Evolutionary conservation across 2,797 vertebrate genomes (phyloP), one percentile per base, ranked within the genome.

Genomic region (Eptatretus atami): DNA sequence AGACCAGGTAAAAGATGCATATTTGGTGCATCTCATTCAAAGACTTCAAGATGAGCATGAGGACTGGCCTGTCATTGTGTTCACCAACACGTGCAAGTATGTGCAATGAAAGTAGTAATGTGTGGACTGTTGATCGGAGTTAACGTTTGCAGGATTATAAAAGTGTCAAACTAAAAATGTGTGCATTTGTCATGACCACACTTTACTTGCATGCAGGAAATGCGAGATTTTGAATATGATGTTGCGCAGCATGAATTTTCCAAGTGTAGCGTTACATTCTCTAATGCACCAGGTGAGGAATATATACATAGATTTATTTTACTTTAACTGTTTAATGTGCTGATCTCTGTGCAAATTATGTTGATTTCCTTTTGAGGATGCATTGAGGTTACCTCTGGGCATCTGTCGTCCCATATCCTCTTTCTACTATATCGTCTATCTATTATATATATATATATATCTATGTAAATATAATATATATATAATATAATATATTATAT

Each of bases 11-110:
- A 98, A 92, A 69, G 92, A 98, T 0, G 83, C 92, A 0, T 80
- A 95, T 70, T 75, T 98, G 53, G 83, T 98, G 52, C 82, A 94
- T 64, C 73, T 98, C 53, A 75, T 98, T 67, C 88, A 96, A 76
- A 82, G 60, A 3, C 82, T 94, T 68, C 85, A 82, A 2, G 82
- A 95, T 0, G 69, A 84, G 65, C 84, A 90, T 0, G 70, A 82
- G 12, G 84, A 87, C 70, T 95, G 87, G 84, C 79, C 87, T 63
- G 71, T 96, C 64, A 82, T 98, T 63, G 78, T 98, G 73, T 98
- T 98, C 69, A 94, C 87, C 66, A 90, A 77, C 70, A 95, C 92
- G 0, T 95, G 92, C 92, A 98, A 95, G 88, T 98, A 74, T 76
- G 84, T 54, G n/a, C 1, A 0, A 19, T 5, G 31, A 5, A 3